Evolutionary conservation across 2,797 vertebrate genomes (phyloP).

Genomic region (Coranthus polyacanthus): DNA sequence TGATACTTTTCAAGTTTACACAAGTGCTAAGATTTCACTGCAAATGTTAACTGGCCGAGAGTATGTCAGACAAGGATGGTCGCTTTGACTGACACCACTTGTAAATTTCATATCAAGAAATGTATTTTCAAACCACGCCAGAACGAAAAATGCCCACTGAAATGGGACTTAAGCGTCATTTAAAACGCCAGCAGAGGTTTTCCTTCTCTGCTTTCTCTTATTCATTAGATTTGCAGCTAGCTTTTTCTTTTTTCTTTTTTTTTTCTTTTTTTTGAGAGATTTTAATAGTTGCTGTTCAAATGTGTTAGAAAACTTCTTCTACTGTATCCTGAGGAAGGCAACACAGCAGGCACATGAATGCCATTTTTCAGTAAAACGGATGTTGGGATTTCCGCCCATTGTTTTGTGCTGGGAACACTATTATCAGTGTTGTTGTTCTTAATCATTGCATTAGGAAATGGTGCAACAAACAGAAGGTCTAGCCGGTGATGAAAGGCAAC

Average conservation of each 20-base stretch:
- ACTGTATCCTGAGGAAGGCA: conserved; percentile 78
- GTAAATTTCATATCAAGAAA: too few relatives aligned
- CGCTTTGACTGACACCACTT: too few relatives aligned
- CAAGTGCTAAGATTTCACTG: background rate
- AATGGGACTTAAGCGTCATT: too few relatives aligned
- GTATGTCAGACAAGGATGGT: too few relatives aligned
- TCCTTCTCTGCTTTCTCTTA: too few relatives aligned
- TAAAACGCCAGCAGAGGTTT: too few relatives aligned
- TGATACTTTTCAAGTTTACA: background rate
- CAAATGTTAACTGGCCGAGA: background rate
- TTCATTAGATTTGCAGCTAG: too few relatives aligned
- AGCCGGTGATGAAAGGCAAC: conserved; percentile 72
- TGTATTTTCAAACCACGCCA: too few relatives aligned
- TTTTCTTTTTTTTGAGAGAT: conserved; percentile 1
- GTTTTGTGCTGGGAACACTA: conserved; percentile 82
- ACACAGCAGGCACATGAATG: conserved; percentile 75
- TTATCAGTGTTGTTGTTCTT: conserved; percentile 81
- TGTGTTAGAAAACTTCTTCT: conserved; percentile 74
- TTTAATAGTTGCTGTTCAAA: conserved; percentile 57
- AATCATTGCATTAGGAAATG: conserved; percentile 80
- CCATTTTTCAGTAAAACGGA: conserved; percentile 81
- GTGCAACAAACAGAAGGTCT: conserved; percentile 76
- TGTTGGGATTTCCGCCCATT: conserved; percentile 86
- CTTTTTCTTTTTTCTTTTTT: too few relatives aligned
- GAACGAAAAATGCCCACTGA: too few relatives aligned